Base-by-base conservation (phyloP, 2,888 invertebrate genomes). In the Junonia oenone region DNA sequence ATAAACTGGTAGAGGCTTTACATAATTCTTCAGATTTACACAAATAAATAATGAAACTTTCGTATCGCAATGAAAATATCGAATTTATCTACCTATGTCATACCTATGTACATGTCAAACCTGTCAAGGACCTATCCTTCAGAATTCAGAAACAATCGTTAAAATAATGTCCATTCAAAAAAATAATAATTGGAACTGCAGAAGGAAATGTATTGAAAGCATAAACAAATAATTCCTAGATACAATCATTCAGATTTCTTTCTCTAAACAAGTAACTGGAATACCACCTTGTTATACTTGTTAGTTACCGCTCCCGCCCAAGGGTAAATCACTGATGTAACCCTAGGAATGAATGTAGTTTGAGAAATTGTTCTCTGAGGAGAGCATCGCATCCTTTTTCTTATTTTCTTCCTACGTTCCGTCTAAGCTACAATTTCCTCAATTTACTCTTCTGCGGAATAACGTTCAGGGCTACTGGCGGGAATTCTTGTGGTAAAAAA, bases 301-400 rank as follows among this genome's bases (percentile, higher is more conserved):
- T 59, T 54, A 57, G 54, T 51, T 55, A 57, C 48, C 45, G 55
- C 45, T 54, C 46, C 52, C 49, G 43, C 51, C 51, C 9, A 35
- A 61, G 66, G 59, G 69, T 78, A 80, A 83, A 84, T 81, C 81
- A 79, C 75, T 76, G 78, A 76, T 73, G 72, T 74, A 75, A 74
- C 72, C 68, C 71, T 73, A 76, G 75, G 76, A 79, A 76, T 75
- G 73, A 76, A 77, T 72, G 75, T 73, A 71, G 77, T 81, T 82
- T 81, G 81, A 85, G 78, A 82, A 83, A 84, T 82, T 71, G 76
- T 76, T 81, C 83, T 82, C 78, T 45, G 63, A 78, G 80, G 79
- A 76, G 66, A 64, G 71, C 72, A 73, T 63, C 71, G 70, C 66
- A 73, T 71, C 73, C 72, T 74, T 82, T 78, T 76, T 70, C 73